A percentile compares a stretch with the other conserved stretches of the same genome.
These are phyloP conservation scores for Parascotia fuliginaria DNA, from an alignment of 2,888 invertebrate genomes.

Conservation along the genomic window DNA sequence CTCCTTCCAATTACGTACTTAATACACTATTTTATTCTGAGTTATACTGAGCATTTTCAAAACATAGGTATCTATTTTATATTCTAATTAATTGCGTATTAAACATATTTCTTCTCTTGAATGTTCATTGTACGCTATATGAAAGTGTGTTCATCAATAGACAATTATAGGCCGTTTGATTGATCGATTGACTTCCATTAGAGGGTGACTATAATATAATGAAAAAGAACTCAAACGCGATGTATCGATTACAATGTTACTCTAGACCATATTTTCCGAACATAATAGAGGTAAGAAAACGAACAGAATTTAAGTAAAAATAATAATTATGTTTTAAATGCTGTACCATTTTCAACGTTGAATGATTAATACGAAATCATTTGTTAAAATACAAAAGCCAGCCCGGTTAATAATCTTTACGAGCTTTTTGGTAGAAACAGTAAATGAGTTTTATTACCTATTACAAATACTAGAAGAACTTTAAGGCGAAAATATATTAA, in stretches of 20 bases:
- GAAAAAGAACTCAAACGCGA: neutral
- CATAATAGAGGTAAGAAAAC: neutral
- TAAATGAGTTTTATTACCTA: no score
- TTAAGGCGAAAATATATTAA: neutral
- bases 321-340: neutral
- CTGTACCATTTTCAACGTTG: no score
- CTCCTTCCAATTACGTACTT: no score
- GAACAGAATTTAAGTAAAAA: neutral
- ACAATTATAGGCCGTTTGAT: conserved; percentile 7
- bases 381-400: no score
- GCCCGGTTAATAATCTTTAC: no score
- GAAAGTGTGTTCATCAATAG: conserved; percentile 5
- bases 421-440: no score
- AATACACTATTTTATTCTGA: no score
- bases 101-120: neutral
- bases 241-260: neutral
- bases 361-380: no score
- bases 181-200: conserved; percentile 10
- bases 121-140: neutral
- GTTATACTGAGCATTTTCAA: no score
- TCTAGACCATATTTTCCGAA: neutral
- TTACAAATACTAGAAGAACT: no score
- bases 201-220: neutral
- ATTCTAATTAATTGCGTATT: no score
- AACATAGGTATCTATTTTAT: no score